Base-by-base conservation (phyloP, 2,113 vertebrate genomes). In the Rhinoderma darwinii region DNA sequence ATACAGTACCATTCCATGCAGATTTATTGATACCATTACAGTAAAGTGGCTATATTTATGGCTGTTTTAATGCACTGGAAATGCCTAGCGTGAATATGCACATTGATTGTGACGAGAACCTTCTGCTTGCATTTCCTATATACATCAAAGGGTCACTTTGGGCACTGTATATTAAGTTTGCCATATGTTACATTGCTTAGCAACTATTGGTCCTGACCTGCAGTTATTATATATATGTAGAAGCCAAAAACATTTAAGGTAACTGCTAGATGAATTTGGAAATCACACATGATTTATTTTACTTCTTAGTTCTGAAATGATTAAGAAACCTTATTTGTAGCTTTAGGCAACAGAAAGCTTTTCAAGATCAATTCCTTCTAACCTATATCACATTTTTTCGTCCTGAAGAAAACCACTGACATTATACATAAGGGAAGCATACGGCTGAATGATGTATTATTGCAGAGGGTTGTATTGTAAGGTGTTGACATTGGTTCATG, bases 261-360 rank as follows among this genome's bases (percentile, higher is more conserved):
- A 86, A 47, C 17, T 50, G 32, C 56, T 78, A 44, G 63, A 80
- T 86, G 84, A 59, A 86, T 86, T 74, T 78, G 44, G 66, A 86
- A 63, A 70, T 56, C 44, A 70, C 39, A 80, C 20, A 30, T 86
- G 84, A 86, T 80, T 86, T 79, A 86, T 86, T 86, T 80, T 56
- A 56, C 22, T 80, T 80, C 63, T 39, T 63, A 54, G 61, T 66
- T 80, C 63, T 54, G 76, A 78, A 80, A 79, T 86, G 84, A 86
- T 86, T 79, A 79, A 72, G 63, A 80, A 86, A 86, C 61, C 84
- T 86, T 35, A 80, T 80, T 80, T 86, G 32, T 80, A 72, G 76
- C 84, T 75, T 56, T 80, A 80, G 84, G 84, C 84, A 80, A 70
- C 59, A 86, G 35, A 86, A 86, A 70, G 84, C 84, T 86, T 86